Conservation (phyloP, 2,113 vertebrate species). For the Sterna hirundo region DNA sequence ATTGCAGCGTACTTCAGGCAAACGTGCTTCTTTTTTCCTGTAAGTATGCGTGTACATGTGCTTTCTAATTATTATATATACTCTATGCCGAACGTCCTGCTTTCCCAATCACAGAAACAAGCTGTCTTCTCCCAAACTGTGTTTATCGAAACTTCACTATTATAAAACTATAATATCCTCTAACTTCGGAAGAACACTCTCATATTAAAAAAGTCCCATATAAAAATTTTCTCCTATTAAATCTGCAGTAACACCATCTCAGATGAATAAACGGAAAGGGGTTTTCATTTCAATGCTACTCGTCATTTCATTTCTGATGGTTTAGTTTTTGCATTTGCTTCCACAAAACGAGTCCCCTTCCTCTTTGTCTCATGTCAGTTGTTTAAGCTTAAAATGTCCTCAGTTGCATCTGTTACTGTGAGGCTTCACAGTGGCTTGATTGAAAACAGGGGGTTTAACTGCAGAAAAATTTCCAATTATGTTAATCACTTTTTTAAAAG, state of each 20-base stretch:
- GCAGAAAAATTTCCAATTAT: neutral
- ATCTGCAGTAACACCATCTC: neutral
- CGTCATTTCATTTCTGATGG: neutral
- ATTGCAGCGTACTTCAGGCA: neutral
- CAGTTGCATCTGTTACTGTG: neutral
- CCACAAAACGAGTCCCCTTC: neutral
- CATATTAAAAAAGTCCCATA: neutral
- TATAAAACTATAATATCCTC: neutral
- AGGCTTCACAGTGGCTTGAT: neutral
- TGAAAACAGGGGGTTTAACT: neutral
- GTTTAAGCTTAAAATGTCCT: neutral
- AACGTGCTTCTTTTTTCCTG: neutral
- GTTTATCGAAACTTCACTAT: neutral
- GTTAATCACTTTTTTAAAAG: neutral
- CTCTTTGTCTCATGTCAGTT: neutral
- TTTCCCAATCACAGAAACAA: neutral
- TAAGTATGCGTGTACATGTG: neutral
- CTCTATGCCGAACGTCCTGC: neutral
- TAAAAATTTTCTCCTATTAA: neutral
- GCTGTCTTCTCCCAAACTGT: neutral
- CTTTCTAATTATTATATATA: neutral
- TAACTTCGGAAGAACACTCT: neutral
- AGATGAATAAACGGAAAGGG: neutral
- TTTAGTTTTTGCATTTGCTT: conserved; percentile 15
- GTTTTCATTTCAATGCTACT: neutral